Base-by-base conservation (phyloP, 2,888 invertebrate genomes). In the Drosophila atroscutellata region DNA sequence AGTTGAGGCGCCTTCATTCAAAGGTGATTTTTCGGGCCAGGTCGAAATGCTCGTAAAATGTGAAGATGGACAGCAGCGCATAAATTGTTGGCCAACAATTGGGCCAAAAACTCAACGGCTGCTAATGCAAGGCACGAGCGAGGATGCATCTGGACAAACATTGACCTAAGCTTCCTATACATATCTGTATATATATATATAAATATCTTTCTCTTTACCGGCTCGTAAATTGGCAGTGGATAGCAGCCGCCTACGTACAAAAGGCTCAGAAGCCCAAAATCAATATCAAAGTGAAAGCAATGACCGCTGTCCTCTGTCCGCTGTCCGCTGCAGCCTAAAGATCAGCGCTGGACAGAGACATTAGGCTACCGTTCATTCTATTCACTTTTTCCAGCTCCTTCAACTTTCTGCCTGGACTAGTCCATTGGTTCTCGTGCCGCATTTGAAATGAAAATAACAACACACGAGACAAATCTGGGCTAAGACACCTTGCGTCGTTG, bases 401-500 rank as follows among this genome's bases (percentile, higher is more conserved):
- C 32, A 54, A 50, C 3, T 52, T 39, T 36, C 24, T 18, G 15
- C 54, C 36, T 20, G 28, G 18, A 49, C 60, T 20, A 1, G 49
- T 3, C 55, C 50, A 47, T 52, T 61, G 26, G 51, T n/a, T 28
- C 59, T 67, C 8, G 54, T 50, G 37, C 55, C 47, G 24, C 70
- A 55, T 66, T 83, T 62, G 54, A 49, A 60, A 64, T 49, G 57
- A 64, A 72, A 61, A 64, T 61, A 72, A 65, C 75, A 85, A 81
- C 79, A 80, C 87, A 89, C 85, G 89, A 84, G 89, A 87, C 85
- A 86, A 86, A 86, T 86, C 85, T 86, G 85, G 89, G 82, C 85
- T 81, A 84, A 84, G 85, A 89, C 85, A 86, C 85, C 85, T 86
- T 86, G 85, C 85, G 37, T 81, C 55, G 75, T 76, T 74, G 67